These are phyloP conservation scores for Tenualosa ilisha DNA, from an alignment of 2,797 vertebrate genomes.

Conservation along the genomic window DNA sequence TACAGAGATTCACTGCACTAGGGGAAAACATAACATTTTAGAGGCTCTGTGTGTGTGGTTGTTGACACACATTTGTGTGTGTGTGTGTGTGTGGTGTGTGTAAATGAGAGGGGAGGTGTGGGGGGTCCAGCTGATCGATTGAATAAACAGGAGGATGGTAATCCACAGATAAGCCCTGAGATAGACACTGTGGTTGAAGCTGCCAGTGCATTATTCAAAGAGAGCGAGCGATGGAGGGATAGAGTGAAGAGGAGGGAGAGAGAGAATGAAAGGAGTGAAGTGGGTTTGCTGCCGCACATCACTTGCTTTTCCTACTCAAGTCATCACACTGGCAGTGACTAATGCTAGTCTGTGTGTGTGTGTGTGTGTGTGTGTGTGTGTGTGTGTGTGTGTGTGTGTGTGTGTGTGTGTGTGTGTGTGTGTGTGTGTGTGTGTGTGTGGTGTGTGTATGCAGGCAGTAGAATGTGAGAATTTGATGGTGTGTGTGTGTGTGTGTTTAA, in stretches of 20 bases:
- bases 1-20: not conserved
- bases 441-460: not conserved
- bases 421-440: not conserved
- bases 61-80: not conserved
- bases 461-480: not conserved
- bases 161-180: constrained; percentile 34
- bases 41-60: not conserved
- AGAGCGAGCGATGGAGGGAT: not conserved
- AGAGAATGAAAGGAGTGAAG: not conserved
- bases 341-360: not conserved
- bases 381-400: not conserved
- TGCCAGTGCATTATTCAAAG: constrained; percentile 7
- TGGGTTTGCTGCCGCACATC: not conserved
- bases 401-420: not conserved
- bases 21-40: not conserved
- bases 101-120: not conserved
- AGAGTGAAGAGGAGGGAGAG: not conserved
- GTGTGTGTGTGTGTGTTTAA: not conserved
- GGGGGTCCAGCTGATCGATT: constrained; percentile 38
- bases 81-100: not conserved
- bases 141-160: constrained; percentile 41
- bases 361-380: not conserved
- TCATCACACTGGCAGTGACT: constrained; percentile 7
- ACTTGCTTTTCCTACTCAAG: not conserved
- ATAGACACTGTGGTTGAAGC: not conserved